Conservation (phyloP, 1,140 invertebrate species). For the Gryllus bimaculatus region DNA sequence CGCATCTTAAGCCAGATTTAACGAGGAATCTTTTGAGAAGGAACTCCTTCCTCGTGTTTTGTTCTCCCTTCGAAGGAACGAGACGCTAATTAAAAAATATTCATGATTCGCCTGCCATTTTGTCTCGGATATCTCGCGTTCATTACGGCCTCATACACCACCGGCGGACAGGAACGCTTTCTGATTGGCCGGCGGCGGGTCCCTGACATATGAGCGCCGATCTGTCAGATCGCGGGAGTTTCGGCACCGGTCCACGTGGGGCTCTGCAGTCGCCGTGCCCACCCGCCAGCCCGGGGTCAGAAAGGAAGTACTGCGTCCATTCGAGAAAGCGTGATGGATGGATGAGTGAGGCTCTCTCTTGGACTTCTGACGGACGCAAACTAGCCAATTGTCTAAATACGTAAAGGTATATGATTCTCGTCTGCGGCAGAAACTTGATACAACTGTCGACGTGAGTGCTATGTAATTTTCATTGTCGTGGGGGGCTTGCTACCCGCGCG, state of each 20-base stretch:
- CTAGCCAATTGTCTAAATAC: background rate
- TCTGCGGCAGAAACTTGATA: background rate
- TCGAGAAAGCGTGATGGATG: background rate
- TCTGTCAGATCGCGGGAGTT: background rate
- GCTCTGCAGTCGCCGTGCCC: background rate
- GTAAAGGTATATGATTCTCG: background rate
- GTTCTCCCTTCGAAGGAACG: background rate
- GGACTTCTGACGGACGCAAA: background rate
- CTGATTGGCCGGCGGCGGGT: background rate
- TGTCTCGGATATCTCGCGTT: background rate
- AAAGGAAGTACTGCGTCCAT: background rate
- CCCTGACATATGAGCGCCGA: background rate
- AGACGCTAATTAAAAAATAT: background rate
- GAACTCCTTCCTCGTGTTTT: background rate
- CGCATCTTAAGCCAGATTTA: constrained; percentile 4
- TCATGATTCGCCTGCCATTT: background rate
- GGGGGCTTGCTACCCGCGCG: background rate
- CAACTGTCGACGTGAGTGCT: background rate
- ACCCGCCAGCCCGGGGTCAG: background rate
- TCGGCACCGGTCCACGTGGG: background rate
- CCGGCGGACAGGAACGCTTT: background rate
- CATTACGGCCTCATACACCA: background rate
- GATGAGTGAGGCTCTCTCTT: background rate
- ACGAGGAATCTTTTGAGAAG: background rate
- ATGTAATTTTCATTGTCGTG: background rate